Percentiles rank a stretch among this genome's conserved stretches.
phyloP scores from a whole-genome alignment of 2,888 invertebrate genomes.

The Ceramica pisi region DNA sequence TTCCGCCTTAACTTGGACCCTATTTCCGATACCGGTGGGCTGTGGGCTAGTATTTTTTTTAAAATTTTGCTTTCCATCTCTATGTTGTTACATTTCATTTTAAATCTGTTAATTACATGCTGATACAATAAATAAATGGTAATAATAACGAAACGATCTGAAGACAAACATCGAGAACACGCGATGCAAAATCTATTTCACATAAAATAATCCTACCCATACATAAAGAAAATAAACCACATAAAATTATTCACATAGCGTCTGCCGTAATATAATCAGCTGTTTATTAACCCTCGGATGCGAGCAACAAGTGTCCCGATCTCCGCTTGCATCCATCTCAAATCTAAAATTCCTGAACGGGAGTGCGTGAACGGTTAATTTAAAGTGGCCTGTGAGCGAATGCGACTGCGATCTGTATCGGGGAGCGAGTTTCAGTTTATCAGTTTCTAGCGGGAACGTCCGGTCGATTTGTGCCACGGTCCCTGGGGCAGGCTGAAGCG shows the following conservation, averaged over 20 bases:
- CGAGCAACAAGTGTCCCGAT: constrained; percentile 76
- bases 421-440: constrained; percentile 88
- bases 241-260: constrained; percentile 61
- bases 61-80: background rate
- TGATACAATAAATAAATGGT: too few relatives aligned
- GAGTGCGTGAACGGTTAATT: constrained; percentile 89
- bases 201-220: constrained; percentile 39
- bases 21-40: too few relatives aligned
- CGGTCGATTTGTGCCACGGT: constrained; percentile 73
- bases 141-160: background rate
- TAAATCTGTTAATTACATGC: too few relatives aligned
- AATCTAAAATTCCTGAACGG: constrained; percentile 89
- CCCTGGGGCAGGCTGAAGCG: constrained; percentile 53
- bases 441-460: constrained; percentile 89
- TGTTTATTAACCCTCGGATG: constrained; percentile 65
- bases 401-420: constrained; percentile 87
- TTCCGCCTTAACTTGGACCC: too few relatives aligned
- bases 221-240: constrained; percentile 51
- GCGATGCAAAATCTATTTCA: constrained; percentile 36
- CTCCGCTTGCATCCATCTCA: constrained; percentile 82
- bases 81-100: too few relatives aligned
- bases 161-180: background rate
- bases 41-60: background rate
- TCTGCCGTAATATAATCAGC: constrained; percentile 64
- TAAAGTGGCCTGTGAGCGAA: constrained; percentile 85